A percentile compares a stretch with the other conserved stretches of the same genome.
Conservation (phyloP, 2,888 invertebrate genomes). For the Alviniconcha strummeri region DNA sequence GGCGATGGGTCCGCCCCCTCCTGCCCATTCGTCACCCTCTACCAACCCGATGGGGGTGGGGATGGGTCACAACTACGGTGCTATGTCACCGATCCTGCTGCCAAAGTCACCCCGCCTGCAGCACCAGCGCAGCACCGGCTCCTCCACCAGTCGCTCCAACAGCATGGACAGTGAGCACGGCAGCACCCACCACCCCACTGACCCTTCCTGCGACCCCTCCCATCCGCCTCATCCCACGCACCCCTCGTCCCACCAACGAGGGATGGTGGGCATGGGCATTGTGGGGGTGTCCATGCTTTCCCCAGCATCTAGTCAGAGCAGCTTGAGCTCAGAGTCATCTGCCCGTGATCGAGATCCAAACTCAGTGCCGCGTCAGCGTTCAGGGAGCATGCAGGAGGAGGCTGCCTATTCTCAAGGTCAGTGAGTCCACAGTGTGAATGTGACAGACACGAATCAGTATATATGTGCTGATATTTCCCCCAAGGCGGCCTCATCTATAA, state of each 20-base stretch:
- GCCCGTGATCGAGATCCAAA: constrained; percentile 34
- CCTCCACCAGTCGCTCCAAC: constrained; percentile 39
- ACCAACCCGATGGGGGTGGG: constrained; percentile 4
- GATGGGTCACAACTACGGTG: neutral
- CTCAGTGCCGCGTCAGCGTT: constrained; percentile 40
- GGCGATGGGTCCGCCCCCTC: neutral
- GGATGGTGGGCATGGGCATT: constrained; percentile 19
- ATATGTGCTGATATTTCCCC: too few species aligned
- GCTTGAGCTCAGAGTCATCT: constrained; percentile 56
- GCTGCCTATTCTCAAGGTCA: constrained; percentile 61
- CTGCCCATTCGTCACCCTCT: neutral
- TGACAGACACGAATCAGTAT: neutral
- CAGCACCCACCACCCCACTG: constrained; percentile 15
- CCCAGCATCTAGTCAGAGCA: constrained; percentile 64
- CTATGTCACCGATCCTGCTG: constrained; percentile 1
- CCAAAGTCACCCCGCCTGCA: constrained; percentile 22
- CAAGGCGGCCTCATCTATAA: too few species aligned
- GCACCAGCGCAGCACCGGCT: constrained; percentile 33
- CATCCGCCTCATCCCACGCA: neutral
- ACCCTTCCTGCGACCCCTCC: neutral
- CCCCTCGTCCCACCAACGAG: neutral
- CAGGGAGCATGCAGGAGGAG: constrained; percentile 61
- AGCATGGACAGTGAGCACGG: constrained; percentile 42
- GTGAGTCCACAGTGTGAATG: neutral
- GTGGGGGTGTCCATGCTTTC: constrained; percentile 38